These are phyloP conservation scores for Alauda arvensis DNA, from an alignment of 2,797 vertebrate species.

Conservation along the genomic window DNA sequence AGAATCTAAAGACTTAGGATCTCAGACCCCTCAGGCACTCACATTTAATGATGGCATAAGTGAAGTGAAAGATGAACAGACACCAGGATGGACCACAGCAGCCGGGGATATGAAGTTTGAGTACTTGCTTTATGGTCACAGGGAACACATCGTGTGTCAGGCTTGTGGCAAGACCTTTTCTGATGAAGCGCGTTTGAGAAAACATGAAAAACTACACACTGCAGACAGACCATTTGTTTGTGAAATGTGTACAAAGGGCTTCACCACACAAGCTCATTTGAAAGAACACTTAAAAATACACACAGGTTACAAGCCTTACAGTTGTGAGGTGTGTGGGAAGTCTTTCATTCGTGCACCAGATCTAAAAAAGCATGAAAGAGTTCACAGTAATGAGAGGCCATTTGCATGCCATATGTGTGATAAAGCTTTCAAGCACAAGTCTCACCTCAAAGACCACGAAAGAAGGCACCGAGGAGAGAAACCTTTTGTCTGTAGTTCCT, in stretches of 20 bases:
- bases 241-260: constrained; percentile 97
- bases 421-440: constrained; percentile 99
- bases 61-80: constrained; percentile 90
- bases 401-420: constrained; percentile 97
- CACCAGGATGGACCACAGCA: constrained; percentile 88
- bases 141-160: constrained; percentile 90
- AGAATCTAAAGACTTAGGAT: constrained; percentile 82
- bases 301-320: constrained; percentile 95
- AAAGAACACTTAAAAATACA: constrained; percentile 98
- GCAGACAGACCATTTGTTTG: constrained; percentile 94
- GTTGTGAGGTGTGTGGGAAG: constrained; percentile 95
- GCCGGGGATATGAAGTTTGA: constrained; percentile 94
- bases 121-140: constrained; percentile 90
- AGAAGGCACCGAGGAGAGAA: constrained; percentile 94
- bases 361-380: constrained; percentile 93
- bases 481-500: constrained; percentile 95
- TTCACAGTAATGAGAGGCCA: constrained; percentile 96
- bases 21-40: constrained; percentile 86
- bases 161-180: constrained; percentile 92
- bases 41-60: constrained; percentile 87
- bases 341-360: constrained; percentile 96
- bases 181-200: constrained; percentile 86
- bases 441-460: constrained; percentile 97
- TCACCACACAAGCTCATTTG: constrained; percentile 95
- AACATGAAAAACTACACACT: constrained; percentile 94